Conservation (phyloP, 2,888 invertebrate genomes). For the Eledona agricola region DNA sequence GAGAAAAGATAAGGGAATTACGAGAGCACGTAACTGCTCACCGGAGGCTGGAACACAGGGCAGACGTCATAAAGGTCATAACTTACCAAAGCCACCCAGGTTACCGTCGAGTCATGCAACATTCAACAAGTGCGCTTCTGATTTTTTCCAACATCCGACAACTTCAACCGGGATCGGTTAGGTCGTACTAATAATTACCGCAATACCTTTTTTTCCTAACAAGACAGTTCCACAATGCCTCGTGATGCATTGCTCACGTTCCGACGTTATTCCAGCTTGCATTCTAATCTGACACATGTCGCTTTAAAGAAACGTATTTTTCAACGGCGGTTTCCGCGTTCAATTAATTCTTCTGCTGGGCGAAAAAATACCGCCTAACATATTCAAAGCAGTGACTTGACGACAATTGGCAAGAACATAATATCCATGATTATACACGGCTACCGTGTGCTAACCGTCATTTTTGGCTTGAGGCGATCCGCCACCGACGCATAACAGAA, state of each 20-base stretch:
- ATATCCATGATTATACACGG: conserved; percentile 17
- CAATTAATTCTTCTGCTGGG: conserved; percentile 1
- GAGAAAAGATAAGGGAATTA: conserved; percentile 22
- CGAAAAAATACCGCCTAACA: conserved; percentile 2
- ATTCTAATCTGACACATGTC: conserved; percentile 47
- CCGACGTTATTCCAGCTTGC: conserved; percentile 39
- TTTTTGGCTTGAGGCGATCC: conserved; percentile 37
- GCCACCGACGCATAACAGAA: conserved; percentile 35
- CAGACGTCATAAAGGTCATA: conserved; percentile 42
- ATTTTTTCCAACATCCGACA: conserved; percentile 40
- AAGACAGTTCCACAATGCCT: conserved; percentile 50
- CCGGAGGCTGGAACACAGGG: conserved; percentile 27
- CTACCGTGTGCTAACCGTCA: conserved; percentile 40
- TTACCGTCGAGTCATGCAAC: conserved; percentile 53
- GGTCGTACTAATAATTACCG: conserved; percentile 48
- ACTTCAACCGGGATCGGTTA: conserved; percentile 41
- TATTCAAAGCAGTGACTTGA: conserved; percentile 1
- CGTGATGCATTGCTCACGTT: conserved; percentile 47
- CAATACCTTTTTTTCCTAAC: conserved; percentile 49
- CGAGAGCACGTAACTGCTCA: conserved; percentile 20
- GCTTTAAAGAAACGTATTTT: conserved; percentile 45
- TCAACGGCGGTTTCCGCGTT: conserved; percentile 34
- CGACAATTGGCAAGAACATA: conserved; percentile 5
- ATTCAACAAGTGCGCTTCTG: conserved; percentile 53
- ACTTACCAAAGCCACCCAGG: conserved; percentile 52